Base-by-base conservation (phyloP, 2,113 vertebrate genomes). In the Martes martes region DNA sequence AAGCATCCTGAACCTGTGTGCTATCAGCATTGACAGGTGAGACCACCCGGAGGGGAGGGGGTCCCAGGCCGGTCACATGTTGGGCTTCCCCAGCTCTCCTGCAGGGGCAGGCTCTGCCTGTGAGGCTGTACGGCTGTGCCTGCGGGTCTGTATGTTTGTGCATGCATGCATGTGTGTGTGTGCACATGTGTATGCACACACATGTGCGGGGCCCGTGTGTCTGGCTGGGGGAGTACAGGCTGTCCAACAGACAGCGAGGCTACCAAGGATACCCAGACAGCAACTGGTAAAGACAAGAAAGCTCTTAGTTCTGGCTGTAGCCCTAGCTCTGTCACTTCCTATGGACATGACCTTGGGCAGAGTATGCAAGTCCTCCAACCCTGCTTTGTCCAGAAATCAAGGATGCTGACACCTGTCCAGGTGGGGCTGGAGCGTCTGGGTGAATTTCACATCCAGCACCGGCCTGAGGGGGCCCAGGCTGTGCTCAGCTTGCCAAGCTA, bases 11-110 rank as follows among this genome's bases (percentile, higher is more conserved):
- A 99, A 99, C 98, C 99, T 99, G 93, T 99, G 99, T 96, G 99
- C 99, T 98, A 99, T 99, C 99, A 99, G 99, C 99, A 99, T 99
- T 7, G 99, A 99, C 99, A 99, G 99, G 99, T 99, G 98, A 98
- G 91, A 87, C 19, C 83, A 3, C 7, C 2, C 83, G 11, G 26
- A 91, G 9, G 36, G 71, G 52, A 26, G n/a, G 61, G 55, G 11
- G 31, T 4, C 28, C 15, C 42, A 50, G 69, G 61, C 36, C n/a
- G 1, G 14, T 50, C 55, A 6, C 88, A 33, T 21, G 65, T 55
- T 0, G 4, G 31, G 1, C 26, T 52, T 28, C 6, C 33, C 69
- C 8, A 16, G 21, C 15, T 39, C 1, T n/a, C n/a, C 78, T 36
- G 67, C 31, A 3, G 33, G 36, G 63, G 7, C 65, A 61, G 55